Evolutionary conservation across 2,113 vertebrate genomes (phyloP), one percentile per base, ranked within the genome.

Genomic region (Eublepharis macularius): DNA sequence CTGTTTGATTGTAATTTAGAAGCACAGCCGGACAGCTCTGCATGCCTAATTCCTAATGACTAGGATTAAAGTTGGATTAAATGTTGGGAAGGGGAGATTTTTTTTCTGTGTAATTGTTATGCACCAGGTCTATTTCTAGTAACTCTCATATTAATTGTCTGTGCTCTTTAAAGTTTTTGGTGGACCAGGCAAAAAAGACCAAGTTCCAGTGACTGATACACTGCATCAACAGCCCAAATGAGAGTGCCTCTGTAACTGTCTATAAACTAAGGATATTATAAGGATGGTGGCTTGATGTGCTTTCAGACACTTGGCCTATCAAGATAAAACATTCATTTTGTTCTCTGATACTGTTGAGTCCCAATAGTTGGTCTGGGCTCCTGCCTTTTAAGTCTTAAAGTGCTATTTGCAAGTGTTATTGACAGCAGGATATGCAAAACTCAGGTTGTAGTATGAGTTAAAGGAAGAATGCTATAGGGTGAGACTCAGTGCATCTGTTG

Each of bases 1-100:
- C 97, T 98, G 98, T 99, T 99, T 99, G 98, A 99, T 99, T 99
- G 99, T 99, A 99, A 99, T 99, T 99, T 99, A 99, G 98, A 99
- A 98, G 98, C 98, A 98, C 97, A 97, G 97, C 98, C 97, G 98
- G 98, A 99, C 98, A 98, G 98, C 98, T 97, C 97, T 95, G 98
- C 98, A 99, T 99, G 98, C 98, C 98, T 99, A 99, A 99, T 99
- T 99, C 98, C 97, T 99, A 99, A 99, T 99, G 98, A 99, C 98
- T 99, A 97, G 98, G 99, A 99, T 99, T 99, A 99, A 99, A 99
- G 98, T 98, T 98, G 98, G 98, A 99, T 99, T 99, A 99, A 98
- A 98, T 98, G 98, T 98, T 98, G 98, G 98, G 97, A 97, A 98
- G 97, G 96, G 97, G 97, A 98, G 97, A 97, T 94, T 87, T 95